Evolutionary conservation across 2,797 vertebrate genomes (phyloP).

Genomic region (Artibeus lituratus): DNA sequence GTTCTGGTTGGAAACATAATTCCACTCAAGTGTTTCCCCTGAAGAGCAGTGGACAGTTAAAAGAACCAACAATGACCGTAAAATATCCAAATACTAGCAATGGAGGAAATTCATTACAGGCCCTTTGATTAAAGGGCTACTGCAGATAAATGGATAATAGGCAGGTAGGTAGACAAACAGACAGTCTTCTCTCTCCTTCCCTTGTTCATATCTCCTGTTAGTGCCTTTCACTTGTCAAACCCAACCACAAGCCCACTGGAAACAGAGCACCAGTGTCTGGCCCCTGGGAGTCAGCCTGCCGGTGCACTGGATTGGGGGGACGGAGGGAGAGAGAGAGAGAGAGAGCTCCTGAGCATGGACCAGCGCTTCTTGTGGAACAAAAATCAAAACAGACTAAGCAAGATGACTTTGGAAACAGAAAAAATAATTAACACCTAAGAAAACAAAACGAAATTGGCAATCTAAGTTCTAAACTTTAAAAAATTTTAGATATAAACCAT

Average conservation of each 20-base stretch:
- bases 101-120: background rate
- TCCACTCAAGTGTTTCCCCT: background rate
- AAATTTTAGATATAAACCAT: background rate
- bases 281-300: background rate
- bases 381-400: background rate
- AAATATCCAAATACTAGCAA: background rate
- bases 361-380: background rate
- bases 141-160: no score
- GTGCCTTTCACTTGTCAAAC: background rate
- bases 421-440: background rate
- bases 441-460: background rate
- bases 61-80: background rate
- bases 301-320: background rate
- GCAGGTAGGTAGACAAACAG: background rate
- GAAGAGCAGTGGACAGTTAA: background rate
- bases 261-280: background rate
- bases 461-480: background rate
- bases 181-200: background rate
- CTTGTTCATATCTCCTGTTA: background rate
- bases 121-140: background rate
- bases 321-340: background rate
- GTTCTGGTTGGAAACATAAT: background rate
- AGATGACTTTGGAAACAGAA: background rate
- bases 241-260: background rate
- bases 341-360: background rate